Conservation (phyloP, 2,888 invertebrate genomes). For the Malthinus seriepunctatus region DNA sequence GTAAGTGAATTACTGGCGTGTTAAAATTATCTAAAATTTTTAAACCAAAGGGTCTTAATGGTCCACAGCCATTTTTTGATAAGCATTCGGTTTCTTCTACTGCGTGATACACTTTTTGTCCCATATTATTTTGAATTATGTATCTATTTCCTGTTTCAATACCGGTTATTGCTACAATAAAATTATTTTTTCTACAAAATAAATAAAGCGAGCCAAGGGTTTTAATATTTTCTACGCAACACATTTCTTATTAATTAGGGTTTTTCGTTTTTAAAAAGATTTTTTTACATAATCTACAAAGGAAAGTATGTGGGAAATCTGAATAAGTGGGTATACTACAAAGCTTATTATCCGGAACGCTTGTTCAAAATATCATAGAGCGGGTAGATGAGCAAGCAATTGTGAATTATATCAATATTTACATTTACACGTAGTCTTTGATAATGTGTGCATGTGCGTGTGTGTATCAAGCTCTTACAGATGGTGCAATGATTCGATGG, state of each 20-base stretch:
- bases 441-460: too few relatives aligned
- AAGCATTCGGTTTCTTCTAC: conserved; percentile 85
- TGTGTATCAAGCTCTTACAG: too few relatives aligned
- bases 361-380: too few relatives aligned
- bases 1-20: conserved; percentile 84
- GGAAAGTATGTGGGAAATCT: background rate
- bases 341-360: too few relatives aligned
- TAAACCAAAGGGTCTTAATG: conserved; percentile 82
- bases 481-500: too few relatives aligned
- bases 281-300: background rate
- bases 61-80: conserved; percentile 82
- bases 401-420: too few relatives aligned
- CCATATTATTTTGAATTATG: conserved; percentile 75
- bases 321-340: too few relatives aligned
- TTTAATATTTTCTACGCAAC: background rate
- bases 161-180: conserved; percentile 71
- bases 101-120: conserved; percentile 80
- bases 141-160: conserved; percentile 91
- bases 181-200: background rate
- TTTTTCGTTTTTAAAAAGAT: background rate
- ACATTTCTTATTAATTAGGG: background rate
- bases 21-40: conserved; percentile 79
- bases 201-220: background rate
- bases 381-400: too few relatives aligned
- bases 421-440: too few relatives aligned